phyloP scores from a whole-genome alignment of 2,888 invertebrate species.

The Digitonthophagus gazella region DNA sequence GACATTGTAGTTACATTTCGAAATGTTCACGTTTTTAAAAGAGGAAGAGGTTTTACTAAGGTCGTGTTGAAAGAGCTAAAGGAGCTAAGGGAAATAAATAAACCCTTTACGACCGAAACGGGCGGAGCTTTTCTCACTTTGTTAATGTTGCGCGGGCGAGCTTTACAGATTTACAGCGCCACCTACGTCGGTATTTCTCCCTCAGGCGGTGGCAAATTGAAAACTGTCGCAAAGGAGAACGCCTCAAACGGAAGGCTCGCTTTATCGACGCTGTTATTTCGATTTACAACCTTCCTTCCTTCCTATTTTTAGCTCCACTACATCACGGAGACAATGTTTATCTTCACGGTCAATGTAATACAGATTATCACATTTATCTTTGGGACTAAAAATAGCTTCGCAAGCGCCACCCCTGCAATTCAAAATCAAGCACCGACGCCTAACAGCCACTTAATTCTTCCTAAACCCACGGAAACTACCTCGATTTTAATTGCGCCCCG shows the following conservation, averaged over 20 bases:
- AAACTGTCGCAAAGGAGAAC: background rate
- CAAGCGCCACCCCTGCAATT: too few relatives aligned
- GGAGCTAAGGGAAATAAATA: too few relatives aligned
- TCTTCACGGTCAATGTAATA: too few relatives aligned
- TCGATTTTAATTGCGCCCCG: constrained; percentile 45
- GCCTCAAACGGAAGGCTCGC: too few relatives aligned
- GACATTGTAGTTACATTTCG: too few relatives aligned
- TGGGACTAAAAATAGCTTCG: too few relatives aligned
- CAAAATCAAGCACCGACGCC: background rate
- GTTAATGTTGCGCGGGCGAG: background rate
- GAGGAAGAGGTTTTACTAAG: too few relatives aligned
- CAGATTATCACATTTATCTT: too few relatives aligned
- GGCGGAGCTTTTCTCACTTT: background rate
- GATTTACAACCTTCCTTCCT: background rate
- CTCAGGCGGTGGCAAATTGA: background rate
- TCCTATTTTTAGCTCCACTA: too few relatives aligned
- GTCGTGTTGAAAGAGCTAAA: too few relatives aligned
- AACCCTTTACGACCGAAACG: constrained; percentile 7
- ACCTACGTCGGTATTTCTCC: background rate
- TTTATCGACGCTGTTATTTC: background rate
- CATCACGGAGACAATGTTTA: too few relatives aligned
- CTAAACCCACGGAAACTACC: background rate
- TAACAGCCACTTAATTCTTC: background rate
- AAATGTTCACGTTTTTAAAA: too few relatives aligned
- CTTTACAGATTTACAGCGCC: background rate